Percentiles rank a stretch among this genome's conserved stretches.
Conservation (phyloP, 2,888 invertebrate species). For the Tetragonula carbonaria region DNA sequence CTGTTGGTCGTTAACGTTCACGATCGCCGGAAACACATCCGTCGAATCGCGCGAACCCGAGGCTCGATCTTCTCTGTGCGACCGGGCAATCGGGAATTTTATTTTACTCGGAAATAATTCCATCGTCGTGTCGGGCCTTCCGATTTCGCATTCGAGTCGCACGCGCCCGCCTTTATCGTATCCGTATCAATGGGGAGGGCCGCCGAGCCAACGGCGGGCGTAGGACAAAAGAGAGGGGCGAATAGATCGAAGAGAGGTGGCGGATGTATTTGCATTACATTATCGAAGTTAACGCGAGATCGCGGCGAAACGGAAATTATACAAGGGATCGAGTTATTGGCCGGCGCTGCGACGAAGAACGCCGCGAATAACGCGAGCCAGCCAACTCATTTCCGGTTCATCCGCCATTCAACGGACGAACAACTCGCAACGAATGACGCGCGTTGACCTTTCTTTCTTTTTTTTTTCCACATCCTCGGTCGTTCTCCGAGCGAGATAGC, state of each 20-base stretch:
- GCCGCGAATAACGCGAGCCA: slow-evolving; percentile 67
- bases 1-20: too few relatives aligned
- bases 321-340: slow-evolving; percentile 71
- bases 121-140: slow-evolving; percentile 13
- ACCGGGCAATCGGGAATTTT: slow-evolving; percentile 28
- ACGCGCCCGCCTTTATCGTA: slow-evolving; percentile 17
- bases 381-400: slow-evolving; percentile 73
- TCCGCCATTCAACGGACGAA: slow-evolving; percentile 52
- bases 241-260: neutral
- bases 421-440: slow-evolving; percentile 51
- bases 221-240: neutral
- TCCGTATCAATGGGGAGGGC: slow-evolving; percentile 22
- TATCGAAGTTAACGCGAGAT: slow-evolving; percentile 54
- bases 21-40: neutral
- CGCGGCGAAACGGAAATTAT: slow-evolving; percentile 73
- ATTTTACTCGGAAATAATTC: slow-evolving; percentile 46
- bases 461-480: neutral
- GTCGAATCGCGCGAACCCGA: slow-evolving; percentile 12
- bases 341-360: slow-evolving; percentile 66
- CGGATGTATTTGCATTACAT: slow-evolving; percentile 57
- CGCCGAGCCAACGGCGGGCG: neutral
- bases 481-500: neutral
- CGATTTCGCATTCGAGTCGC: slow-evolving; percentile 33
- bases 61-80: slow-evolving; percentile 16
- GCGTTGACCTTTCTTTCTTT: slow-evolving; percentile 46